Percentiles rank a stretch among this genome's conserved stretches.
Evolutionary conservation across 2,888 invertebrate genomes (phyloP).

Genomic region (Stictocephala bisonia): DNA sequence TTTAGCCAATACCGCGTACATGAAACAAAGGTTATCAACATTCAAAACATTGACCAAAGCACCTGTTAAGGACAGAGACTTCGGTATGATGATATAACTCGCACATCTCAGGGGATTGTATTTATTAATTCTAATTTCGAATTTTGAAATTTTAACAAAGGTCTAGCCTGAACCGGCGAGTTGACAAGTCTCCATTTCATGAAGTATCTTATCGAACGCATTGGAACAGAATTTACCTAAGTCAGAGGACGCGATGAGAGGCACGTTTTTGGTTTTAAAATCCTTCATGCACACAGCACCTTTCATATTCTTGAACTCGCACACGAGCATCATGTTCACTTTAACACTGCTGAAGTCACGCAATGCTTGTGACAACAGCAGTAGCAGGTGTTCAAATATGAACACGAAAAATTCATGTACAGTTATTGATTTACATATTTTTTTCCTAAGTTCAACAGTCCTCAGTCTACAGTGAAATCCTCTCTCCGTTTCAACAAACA

Average conservation of each 20-base stretch:
- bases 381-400: background rate
- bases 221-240: background rate
- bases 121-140: background rate
- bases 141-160: conserved; percentile 2
- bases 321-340: background rate
- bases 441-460: background rate
- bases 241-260: background rate
- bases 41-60: background rate
- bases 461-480: background rate
- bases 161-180: conserved; percentile 4
- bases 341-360: background rate
- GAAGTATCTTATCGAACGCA: background rate
- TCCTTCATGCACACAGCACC: background rate
- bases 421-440: background rate
- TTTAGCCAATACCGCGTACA: background rate
- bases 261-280: conserved; percentile 1
- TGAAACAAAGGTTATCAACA: background rate
- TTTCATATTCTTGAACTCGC: background rate
- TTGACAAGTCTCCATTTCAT: background rate
- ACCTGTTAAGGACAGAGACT: conserved; percentile 5
- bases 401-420: background rate
- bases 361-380: background rate
- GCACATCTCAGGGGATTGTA: background rate
- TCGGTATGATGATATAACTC: background rate
- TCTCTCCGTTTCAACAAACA: no score